phyloP scores from a whole-genome alignment of 1,140 invertebrate genomes.

The Diachasmimorpha longicaudata region DNA sequence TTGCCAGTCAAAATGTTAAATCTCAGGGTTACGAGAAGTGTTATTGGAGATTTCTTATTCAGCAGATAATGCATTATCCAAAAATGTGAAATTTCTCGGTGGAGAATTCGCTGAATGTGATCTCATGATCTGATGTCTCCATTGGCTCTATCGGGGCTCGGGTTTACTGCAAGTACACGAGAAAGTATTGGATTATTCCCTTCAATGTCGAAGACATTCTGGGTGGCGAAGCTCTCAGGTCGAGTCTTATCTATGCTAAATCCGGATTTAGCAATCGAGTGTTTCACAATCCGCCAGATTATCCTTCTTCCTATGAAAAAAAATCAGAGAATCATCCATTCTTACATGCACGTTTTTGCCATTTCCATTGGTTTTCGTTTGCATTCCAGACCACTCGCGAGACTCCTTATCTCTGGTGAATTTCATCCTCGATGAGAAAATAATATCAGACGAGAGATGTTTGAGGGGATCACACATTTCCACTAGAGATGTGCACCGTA shows the following conservation, averaged over 20 bases:
- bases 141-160: neutral
- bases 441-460: neutral
- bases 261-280: slow-evolving; percentile 15
- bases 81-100: neutral
- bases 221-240: neutral
- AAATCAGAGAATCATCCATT: neutral
- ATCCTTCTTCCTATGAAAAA: neutral
- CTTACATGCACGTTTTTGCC: neutral
- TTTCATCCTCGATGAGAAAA: neutral
- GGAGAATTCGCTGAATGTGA: neutral
- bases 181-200: slow-evolving; percentile 4
- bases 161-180: neutral
- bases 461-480: neutral
- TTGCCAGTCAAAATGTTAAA: too few relatives aligned
- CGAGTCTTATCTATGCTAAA: slow-evolving; percentile 28
- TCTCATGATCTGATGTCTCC: neutral
- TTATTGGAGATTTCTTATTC: neutral
- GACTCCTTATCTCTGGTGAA: neutral
- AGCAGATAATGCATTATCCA: neutral
- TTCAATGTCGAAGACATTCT: neutral
- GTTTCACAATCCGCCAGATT: slow-evolving; percentile 1
- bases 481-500: neutral
- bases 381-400: neutral
- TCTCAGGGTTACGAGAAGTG: too few relatives aligned
- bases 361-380: slow-evolving; percentile 4